Percentiles rank a stretch among this genome's conserved stretches.
These are phyloP conservation scores for Parotocinclus haroldoi DNA, from an alignment of 2,797 vertebrate species.

Conservation along the genomic window DNA sequence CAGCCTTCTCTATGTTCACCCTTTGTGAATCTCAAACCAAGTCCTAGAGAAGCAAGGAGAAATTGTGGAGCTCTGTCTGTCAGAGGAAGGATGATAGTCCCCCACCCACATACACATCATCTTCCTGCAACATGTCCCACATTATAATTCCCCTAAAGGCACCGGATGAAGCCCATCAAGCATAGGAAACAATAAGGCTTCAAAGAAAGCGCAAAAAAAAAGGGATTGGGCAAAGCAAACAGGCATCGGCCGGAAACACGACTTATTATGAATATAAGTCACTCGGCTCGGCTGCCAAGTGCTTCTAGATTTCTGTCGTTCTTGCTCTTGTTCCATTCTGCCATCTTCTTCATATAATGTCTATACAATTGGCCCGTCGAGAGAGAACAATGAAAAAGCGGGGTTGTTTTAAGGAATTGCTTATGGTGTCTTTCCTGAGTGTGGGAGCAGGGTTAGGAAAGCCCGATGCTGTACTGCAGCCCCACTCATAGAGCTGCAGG, in stretches of 20 bases:
- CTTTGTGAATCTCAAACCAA: too few relatives aligned
- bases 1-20: too few relatives aligned
- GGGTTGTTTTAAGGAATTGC: slow-evolving; percentile 69
- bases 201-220: slow-evolving; percentile 69
- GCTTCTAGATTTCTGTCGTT: slow-evolving; percentile 51
- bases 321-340: slow-evolving; percentile 24
- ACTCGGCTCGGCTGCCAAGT: slow-evolving; percentile 74
- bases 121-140: slow-evolving; percentile 70
- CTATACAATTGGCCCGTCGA: slow-evolving; percentile 57
- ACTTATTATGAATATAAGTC: slow-evolving; percentile 78
- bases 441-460: slow-evolving; percentile 80
- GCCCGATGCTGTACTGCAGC: slow-evolving; percentile 71
- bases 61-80: slow-evolving; percentile 32
- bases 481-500: slow-evolving; percentile 63
- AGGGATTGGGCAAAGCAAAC: slow-evolving; percentile 76
- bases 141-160: slow-evolving; percentile 73
- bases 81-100: slow-evolving; percentile 62
- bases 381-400: slow-evolving; percentile 64
- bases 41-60: not conserved
- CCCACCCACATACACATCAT: slow-evolving; percentile 64
- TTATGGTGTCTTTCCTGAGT: slow-evolving; percentile 62
- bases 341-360: slow-evolving; percentile 56
- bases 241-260: slow-evolving; percentile 75
- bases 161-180: slow-evolving; percentile 69
- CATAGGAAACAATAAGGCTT: slow-evolving; percentile 70